Base-by-base conservation (phyloP, 2,888 invertebrate species). In the Sclerodermus sp. region DNA sequence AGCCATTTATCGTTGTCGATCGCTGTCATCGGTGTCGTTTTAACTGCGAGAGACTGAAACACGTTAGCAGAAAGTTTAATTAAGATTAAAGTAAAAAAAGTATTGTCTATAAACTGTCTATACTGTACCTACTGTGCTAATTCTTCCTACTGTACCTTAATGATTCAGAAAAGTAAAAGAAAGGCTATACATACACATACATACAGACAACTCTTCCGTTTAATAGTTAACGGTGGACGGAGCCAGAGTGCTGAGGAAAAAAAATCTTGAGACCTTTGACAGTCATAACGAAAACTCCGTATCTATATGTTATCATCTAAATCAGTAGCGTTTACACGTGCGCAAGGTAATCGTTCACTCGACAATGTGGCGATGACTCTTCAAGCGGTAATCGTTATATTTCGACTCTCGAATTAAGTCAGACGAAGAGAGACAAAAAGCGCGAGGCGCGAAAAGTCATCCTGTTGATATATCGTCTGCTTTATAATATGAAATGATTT, bases 401-500 rank as follows among this genome's bases (percentile, higher is more conserved):
- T 62, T 50, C n/a, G 39, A 50, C 41, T 50, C 12, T 34, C 34
- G 50, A 50, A 45, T 34, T 41, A 40, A 44, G 47, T 34, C 49
- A 46, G 44, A 47, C 51, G 54, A 51, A 53, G 52, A 50, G 51
- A 49, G 43, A 49, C 14, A 45, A 39, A 39, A 10, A 36, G 10
- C 13, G 15, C 13, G 4, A n/a, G n/a, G 13, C 5, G 13, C 9
- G 36, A 57, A 47, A 48, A 49, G 52, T 64, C 58, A 62, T 71
- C 70, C 74, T 74, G 74, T 74, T 74, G 68, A 73, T 68, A 69
- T 70, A 73, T 73, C 71, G 67, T 73, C 72, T 71, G 71, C 69
- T 71, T 73, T 73, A 73, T 64, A 40, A 64, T 58, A 63, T 60
- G 45, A 58, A 64, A 65, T 64, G 52, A 71, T 76, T 76, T 71